Evolutionary conservation across 1,140 invertebrate genomes (phyloP), one percentile per base, ranked within the genome.

Genomic region (Sycobia sp.): DNA sequence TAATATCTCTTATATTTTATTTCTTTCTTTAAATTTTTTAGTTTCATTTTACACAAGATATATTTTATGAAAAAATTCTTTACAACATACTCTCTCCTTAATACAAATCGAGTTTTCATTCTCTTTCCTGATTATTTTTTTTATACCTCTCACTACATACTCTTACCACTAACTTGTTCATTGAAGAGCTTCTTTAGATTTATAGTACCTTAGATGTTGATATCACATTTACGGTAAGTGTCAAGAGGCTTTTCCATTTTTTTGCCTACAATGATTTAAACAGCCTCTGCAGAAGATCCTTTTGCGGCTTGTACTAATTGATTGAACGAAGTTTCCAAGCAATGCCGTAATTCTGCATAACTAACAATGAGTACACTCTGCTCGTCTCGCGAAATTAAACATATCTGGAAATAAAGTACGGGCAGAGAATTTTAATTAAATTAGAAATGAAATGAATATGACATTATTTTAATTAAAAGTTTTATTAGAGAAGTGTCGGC

Each of bases 361-460:
- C 91, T 92, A 54, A 98, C 95, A 60, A 98, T 92, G 59, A 99
- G 84, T 54, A 99, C 88, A 81, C 94, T 98, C 79, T 96, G 93
- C 78, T 95, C 95, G 80, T 99, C 96, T 54, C 95, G 86, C 1
- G 96, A 97, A 87, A 95, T 94, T 62, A 99, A 84, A 81, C 95
- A 94, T 72, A 99, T 91, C 90, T 97, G 73, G 23, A 32, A 32
- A 32, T 32, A 32, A 32, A n/a, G n/a, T n/a, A n/a, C n/a, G n/a
- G n/a, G n/a, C n/a, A n/a, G n/a, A n/a, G n/a, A n/a, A n/a, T n/a
- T n/a, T n/a, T n/a, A n/a, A n/a, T n/a, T 32, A 32, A 32, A 32
- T 32, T 32, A 32, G n/a, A n/a, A n/a, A n/a, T n/a, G n/a, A n/a
- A n/a, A n/a, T n/a, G n/a, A n/a, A n/a, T n/a, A n/a, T n/a, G n/a